Evolutionary conservation across 2,113 vertebrate genomes (phyloP).

Genomic region (Haliaeetus leucogaster): DNA sequence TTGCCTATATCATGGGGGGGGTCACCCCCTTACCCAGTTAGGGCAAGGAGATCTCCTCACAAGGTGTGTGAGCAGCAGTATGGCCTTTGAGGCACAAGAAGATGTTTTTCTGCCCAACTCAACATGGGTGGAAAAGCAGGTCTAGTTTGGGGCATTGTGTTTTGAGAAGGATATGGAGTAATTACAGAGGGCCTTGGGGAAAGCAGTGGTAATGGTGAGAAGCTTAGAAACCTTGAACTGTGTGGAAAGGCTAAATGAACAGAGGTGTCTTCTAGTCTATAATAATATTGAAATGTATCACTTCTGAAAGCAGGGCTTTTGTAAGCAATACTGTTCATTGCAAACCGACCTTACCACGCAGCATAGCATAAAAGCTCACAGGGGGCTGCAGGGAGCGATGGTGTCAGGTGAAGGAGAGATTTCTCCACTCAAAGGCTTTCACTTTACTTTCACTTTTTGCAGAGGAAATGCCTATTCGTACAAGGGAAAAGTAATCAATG

Average conservation of each 20-base stretch:
- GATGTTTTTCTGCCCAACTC: neutral
- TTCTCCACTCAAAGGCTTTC: neutral
- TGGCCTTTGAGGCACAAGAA: neutral
- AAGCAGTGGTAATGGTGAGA: accelerated
- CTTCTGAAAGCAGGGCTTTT: neutral
- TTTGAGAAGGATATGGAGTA: neutral
- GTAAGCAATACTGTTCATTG: neutral
- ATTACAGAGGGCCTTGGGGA: neutral
- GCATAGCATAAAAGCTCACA: neutral
- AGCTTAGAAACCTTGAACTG: neutral
- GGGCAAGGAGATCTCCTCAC: neutral
- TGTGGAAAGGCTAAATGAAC: neutral
- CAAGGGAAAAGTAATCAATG: neutral
- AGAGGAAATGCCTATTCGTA: neutral
- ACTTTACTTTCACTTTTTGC: neutral
- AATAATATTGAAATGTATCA: neutral
- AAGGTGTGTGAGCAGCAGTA: neutral
- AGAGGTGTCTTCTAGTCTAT: neutral
- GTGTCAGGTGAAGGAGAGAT: neutral
- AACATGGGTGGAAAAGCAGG: neutral
- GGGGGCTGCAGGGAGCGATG: neutral
- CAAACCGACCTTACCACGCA: neutral
- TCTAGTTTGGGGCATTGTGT: neutral
- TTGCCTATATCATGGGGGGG: neutral
- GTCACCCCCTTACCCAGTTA: neutral